phyloP scores from a whole-genome alignment of 2,888 invertebrate species.

The Plagodis dolabraria region DNA sequence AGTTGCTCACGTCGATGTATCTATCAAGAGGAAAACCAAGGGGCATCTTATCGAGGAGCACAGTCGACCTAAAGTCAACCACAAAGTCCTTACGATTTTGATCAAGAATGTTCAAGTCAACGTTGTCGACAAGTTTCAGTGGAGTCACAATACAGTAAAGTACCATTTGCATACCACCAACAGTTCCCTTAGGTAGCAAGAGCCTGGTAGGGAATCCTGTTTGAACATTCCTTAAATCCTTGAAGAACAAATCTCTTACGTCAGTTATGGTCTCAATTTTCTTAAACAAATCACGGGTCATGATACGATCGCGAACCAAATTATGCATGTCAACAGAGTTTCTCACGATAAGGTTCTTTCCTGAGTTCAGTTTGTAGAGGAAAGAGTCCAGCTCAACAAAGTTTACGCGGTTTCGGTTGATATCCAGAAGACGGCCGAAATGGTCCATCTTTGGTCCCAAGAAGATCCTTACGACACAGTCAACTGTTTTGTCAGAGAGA shows the following conservation, averaged over 20 bases:
- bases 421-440: slow-evolving; percentile 80
- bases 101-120: slow-evolving; percentile 65
- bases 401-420: slow-evolving; percentile 85
- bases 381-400: slow-evolving; percentile 88
- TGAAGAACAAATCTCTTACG: slow-evolving; percentile 60
- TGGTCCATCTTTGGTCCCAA: slow-evolving; percentile 89
- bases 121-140: slow-evolving; percentile 71
- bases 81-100: slow-evolving; percentile 74
- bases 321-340: slow-evolving; percentile 88
- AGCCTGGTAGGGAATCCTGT: slow-evolving; percentile 90
- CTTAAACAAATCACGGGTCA: slow-evolving; percentile 87
- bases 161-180: slow-evolving; percentile 87
- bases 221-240: slow-evolving; percentile 76
- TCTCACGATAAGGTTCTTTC: slow-evolving; percentile 87
- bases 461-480: slow-evolving; percentile 87
- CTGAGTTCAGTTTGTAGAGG: slow-evolving; percentile 84
- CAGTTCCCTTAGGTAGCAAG: slow-evolving; percentile 88
- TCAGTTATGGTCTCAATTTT: slow-evolving; percentile 84
- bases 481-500: slow-evolving; percentile 82
- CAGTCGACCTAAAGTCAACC: slow-evolving; percentile 68
- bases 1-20: slow-evolving; percentile 82
- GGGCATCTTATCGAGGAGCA: slow-evolving; percentile 85
- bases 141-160: slow-evolving; percentile 87
- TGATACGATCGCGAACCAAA: slow-evolving; percentile 86
- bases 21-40: slow-evolving; percentile 91